Conservation (phyloP, 2,113 vertebrate species). For the Phaethon lepturus region DNA sequence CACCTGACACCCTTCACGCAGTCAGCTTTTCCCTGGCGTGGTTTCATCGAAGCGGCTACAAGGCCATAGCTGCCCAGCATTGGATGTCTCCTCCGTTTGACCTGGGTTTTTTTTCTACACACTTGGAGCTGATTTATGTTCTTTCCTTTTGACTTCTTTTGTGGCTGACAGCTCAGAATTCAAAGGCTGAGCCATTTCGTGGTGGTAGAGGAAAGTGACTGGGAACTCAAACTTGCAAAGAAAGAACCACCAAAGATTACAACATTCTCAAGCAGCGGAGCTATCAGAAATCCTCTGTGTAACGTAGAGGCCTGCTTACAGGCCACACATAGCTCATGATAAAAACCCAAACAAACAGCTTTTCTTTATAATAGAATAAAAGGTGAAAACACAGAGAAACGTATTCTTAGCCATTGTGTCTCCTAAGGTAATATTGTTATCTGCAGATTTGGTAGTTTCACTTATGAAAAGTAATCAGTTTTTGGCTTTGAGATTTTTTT, state of each 20-base stretch:
- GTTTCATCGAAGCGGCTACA: neutral
- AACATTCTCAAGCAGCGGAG: neutral
- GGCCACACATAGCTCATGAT: accelerated
- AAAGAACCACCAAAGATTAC: neutral
- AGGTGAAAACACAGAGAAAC: neutral
- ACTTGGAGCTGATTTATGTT: neutral
- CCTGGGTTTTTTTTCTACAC: neutral
- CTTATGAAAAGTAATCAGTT: neutral
- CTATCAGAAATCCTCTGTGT: neutral
- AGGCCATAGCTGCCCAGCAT: neutral
- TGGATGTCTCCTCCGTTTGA: neutral
- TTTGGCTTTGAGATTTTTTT: neutral
- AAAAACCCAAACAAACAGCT: neutral
- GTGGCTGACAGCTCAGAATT: neutral
- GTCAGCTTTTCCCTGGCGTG: neutral
- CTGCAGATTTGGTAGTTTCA: neutral
- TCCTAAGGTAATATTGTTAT: neutral
- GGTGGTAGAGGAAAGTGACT: neutral
- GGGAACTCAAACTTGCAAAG: neutral
- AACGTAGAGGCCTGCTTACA: neutral
- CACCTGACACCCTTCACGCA: neutral
- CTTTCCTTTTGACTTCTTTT: neutral
- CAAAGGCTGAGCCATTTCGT: neutral
- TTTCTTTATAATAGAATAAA: neutral
- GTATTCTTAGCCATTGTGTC: neutral